A percentile compares a stretch with the other conserved stretches of the same genome.
Evolutionary conservation across 1,140 invertebrate species (phyloP).

Genomic region (Dendrolimus kikuchii): DNA sequence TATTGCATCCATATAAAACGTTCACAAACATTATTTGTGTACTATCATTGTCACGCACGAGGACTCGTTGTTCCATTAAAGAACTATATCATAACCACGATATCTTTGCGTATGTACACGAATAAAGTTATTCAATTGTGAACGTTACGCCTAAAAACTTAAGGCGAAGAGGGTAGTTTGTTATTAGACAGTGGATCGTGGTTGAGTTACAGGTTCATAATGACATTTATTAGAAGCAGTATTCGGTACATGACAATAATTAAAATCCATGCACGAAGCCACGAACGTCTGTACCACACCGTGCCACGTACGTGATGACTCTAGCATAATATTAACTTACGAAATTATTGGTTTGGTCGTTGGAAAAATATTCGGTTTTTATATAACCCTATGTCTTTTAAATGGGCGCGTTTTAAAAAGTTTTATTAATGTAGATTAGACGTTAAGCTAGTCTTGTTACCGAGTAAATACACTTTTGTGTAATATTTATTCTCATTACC

Average conservation of each 20-base stretch:
- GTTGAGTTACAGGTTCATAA: slow-evolving; percentile 49
- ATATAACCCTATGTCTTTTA: too few species aligned
- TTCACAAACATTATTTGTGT: slow-evolving; percentile 51
- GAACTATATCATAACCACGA: slow-evolving; percentile 46
- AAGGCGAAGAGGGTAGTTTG: slow-evolving; percentile 16
- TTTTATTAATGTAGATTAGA: too few species aligned
- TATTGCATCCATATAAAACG: slow-evolving; percentile 48
- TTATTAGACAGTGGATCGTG: slow-evolving; percentile 16
- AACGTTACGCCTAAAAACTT: slow-evolving; percentile 13
- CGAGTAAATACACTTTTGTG: too few species aligned
- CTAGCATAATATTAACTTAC: too few species aligned
- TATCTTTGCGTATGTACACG: slow-evolving; percentile 6
- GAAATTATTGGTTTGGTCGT: too few species aligned
- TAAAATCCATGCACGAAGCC: slow-evolving; percentile 69
- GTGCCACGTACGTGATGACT: slow-evolving; percentile 43
- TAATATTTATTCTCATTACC: too few species aligned
- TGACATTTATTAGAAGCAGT: slow-evolving; percentile 69
- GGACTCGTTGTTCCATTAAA: slow-evolving; percentile 58
- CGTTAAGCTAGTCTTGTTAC: too few species aligned
- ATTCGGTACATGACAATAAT: slow-evolving; percentile 69
- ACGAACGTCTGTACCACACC: slow-evolving; percentile 59
- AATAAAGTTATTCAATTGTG: neutral
- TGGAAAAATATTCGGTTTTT: too few species aligned
- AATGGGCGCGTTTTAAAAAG: too few species aligned
- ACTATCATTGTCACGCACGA: slow-evolving; percentile 65